Conservation (phyloP, 2,113 vertebrate genomes). For the Ursus arctos region DNA sequence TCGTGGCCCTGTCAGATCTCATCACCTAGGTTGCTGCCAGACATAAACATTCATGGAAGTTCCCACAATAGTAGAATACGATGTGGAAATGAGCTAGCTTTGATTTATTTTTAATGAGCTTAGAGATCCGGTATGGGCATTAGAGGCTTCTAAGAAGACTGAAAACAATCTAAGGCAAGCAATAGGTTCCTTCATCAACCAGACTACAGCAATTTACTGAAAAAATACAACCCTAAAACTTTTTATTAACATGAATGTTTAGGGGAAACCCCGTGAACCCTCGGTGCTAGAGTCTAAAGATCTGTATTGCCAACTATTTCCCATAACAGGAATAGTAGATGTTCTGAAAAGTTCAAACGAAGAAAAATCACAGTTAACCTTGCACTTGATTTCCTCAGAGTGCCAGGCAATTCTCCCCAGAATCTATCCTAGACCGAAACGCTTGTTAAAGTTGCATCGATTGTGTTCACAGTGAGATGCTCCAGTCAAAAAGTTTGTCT, state of each 20-base stretch:
- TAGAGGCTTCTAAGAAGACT: background rate
- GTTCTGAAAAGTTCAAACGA: conserved; percentile 42
- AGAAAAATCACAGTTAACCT: conserved; percentile 57
- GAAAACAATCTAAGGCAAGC: background rate
- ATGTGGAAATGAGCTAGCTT: background rate
- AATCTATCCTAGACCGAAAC: background rate
- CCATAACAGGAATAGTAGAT: conserved; percentile 5
- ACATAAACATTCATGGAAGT: background rate
- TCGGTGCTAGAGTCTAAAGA: background rate
- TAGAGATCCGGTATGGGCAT: background rate
- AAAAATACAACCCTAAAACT: background rate
- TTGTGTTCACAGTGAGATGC: conserved; percentile 47
- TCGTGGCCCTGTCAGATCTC: background rate
- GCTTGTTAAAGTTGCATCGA: conserved; percentile 24
- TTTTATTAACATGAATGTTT: conserved; percentile 11
- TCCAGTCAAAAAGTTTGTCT: conserved; percentile 52
- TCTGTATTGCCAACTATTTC: background rate
- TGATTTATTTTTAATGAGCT: conserved; percentile 37
- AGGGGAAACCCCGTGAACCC: background rate
- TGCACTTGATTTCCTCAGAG: conserved; percentile 65
- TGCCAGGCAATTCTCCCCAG: background rate
- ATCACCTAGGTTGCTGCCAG: too few relatives aligned
- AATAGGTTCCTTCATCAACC: background rate
- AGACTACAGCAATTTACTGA: background rate
- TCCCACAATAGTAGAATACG: background rate